phyloP scores from a whole-genome alignment of 2,797 vertebrate genomes.

The Pagetopsis macropterus region DNA sequence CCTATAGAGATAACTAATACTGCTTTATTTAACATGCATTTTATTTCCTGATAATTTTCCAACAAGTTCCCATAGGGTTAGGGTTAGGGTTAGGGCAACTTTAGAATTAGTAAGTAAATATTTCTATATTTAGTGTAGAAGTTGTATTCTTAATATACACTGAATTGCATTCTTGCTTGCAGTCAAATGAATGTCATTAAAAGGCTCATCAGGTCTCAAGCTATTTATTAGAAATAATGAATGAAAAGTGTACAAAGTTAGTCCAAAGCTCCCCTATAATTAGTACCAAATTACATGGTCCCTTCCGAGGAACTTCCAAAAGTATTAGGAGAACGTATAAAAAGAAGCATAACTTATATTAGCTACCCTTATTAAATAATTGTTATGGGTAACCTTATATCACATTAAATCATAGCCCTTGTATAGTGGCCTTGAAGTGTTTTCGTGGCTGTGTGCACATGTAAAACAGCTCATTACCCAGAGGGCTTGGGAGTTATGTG shows the following conservation, averaged over 20 bases:
- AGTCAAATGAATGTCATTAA: neutral
- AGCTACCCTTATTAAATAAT: conserved; percentile 8
- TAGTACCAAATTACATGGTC: no score
- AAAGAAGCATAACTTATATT: neutral
- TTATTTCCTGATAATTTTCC: neutral
- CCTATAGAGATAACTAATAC: neutral
- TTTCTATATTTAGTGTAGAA: no score
- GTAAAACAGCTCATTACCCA: conserved; percentile 65
- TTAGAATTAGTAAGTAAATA: no score
- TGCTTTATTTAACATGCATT: neutral
- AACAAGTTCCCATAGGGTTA: neutral
- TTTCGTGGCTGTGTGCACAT: conserved; percentile 29
- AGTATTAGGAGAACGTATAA: neutral
- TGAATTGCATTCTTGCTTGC: neutral
- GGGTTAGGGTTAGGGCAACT: no score
- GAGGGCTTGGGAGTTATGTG: conserved; percentile 58
- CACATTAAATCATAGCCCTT: conserved; percentile 24
- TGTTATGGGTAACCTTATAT: neutral
- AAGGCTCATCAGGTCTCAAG: no score
- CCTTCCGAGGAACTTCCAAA: neutral
- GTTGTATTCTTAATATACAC: neutral
- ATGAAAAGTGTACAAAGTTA: neutral
- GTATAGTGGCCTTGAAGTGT: conserved; percentile 16
- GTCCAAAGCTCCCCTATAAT: neutral
- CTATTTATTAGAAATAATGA: neutral